phyloP scores from a whole-genome alignment of 2,113 vertebrate genomes.

The Calonectris borealis region DNA sequence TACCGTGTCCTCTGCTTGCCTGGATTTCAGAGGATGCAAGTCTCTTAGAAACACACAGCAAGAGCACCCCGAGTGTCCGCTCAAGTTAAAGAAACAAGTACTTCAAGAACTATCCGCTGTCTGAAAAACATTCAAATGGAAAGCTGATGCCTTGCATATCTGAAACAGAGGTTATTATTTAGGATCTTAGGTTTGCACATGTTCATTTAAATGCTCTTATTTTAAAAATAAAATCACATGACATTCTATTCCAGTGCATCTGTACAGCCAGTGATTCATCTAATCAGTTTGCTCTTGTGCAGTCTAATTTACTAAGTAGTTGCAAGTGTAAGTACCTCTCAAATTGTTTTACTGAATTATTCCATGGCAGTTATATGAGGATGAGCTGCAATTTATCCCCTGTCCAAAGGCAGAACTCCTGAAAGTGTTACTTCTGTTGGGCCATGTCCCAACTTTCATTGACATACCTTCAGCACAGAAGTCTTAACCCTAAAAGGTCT shows the following conservation, averaged over 20 bases:
- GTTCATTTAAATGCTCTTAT: neutral
- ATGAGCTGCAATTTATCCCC: neutral
- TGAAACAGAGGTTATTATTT: neutral
- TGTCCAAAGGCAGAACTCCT: neutral
- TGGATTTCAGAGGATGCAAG: neutral
- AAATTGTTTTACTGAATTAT: neutral
- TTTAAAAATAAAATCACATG: conserved; percentile 49
- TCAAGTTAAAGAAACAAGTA: neutral
- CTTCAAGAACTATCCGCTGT: neutral
- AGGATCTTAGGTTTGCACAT: neutral
- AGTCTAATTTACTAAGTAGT: neutral
- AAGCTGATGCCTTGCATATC: neutral
- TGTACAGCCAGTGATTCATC: conserved; percentile 34
- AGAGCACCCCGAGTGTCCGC: fast-evolving
- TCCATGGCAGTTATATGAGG: neutral
- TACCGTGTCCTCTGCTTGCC: neutral
- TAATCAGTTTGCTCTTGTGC: conserved; percentile 38
- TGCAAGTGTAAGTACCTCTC: neutral
- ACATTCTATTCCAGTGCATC: conserved; percentile 26
- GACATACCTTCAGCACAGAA: neutral
- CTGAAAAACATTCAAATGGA: neutral
- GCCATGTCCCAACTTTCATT: neutral
- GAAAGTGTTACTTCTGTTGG: neutral
- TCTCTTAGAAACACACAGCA: neutral
- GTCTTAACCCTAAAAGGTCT: neutral